A percentile compares a stretch with the other conserved stretches of the same genome.
These are phyloP conservation scores for Chironomus riparius DNA, from an alignment of 2,888 invertebrate genomes.

Conservation along the genomic window DNA sequence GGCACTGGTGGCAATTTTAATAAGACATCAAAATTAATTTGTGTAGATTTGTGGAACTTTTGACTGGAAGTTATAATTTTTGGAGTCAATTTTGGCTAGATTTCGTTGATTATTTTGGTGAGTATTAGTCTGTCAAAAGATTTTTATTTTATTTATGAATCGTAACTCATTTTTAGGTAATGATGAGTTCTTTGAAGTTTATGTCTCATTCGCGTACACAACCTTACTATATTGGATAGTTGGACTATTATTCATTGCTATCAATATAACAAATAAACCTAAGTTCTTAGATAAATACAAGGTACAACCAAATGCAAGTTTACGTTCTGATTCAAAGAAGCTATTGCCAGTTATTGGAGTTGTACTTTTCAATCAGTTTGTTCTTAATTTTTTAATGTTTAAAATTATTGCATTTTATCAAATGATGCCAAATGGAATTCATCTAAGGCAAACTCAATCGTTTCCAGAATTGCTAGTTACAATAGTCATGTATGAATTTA, in stretches of 20 bases:
- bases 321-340: background rate
- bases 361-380: conserved; percentile 1
- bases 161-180: background rate
- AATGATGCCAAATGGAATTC: background rate
- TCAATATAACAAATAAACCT: conserved; percentile 1
- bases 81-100: background rate
- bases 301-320: background rate
- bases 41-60: no score
- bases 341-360: background rate
- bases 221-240: background rate
- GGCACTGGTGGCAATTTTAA: no score
- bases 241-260: background rate
- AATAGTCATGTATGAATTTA: background rate
- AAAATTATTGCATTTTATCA: background rate
- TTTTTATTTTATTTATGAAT: no score
- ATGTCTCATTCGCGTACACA: background rate
- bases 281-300: background rate
- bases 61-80: background rate
- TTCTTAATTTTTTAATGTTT: background rate
- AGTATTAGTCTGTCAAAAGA: no score
- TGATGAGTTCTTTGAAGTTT: background rate
- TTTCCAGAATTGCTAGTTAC: background rate
- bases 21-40: no score
- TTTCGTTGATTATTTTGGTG: background rate
- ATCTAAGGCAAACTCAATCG: background rate